phyloP scores from a whole-genome alignment of 2,113 vertebrate genomes.

The Oncorhynchus gorbuscha region DNA sequence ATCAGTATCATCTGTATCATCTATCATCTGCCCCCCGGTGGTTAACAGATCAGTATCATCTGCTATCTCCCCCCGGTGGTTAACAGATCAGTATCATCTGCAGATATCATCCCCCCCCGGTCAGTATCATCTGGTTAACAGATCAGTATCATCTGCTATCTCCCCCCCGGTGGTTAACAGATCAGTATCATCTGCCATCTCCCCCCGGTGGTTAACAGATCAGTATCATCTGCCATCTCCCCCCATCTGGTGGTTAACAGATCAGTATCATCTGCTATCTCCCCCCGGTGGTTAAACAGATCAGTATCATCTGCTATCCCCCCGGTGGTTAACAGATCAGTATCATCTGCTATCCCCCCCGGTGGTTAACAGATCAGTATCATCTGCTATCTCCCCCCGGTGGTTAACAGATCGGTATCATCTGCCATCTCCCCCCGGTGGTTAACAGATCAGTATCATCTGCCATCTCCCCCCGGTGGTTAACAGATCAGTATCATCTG shows the following conservation, averaged over 20 bases:
- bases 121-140: no score
- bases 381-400: background rate
- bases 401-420: conserved; percentile 26
- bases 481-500: no score
- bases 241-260: background rate
- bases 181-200: conserved; percentile 28
- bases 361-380: conserved; percentile 27
- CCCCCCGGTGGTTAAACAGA: background rate
- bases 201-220: background rate
- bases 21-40: background rate
- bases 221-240: no score
- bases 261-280: conserved; percentile 24
- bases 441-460: no score
- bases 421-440: no score
- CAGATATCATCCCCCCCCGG: no score
- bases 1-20: conserved; percentile 36
- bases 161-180: background rate
- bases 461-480: no score
- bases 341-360: background rate
- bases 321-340: conserved; percentile 23
- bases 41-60: conserved; percentile 26
- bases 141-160: conserved; percentile 26
- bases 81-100: conserved; percentile 24
- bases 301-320: conserved; percentile 16
- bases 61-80: background rate